A percentile compares a stretch with the other conserved stretches of the same genome.
Evolutionary conservation across 1,140 invertebrate species (phyloP).

Genomic region (Cydia pomonella): DNA sequence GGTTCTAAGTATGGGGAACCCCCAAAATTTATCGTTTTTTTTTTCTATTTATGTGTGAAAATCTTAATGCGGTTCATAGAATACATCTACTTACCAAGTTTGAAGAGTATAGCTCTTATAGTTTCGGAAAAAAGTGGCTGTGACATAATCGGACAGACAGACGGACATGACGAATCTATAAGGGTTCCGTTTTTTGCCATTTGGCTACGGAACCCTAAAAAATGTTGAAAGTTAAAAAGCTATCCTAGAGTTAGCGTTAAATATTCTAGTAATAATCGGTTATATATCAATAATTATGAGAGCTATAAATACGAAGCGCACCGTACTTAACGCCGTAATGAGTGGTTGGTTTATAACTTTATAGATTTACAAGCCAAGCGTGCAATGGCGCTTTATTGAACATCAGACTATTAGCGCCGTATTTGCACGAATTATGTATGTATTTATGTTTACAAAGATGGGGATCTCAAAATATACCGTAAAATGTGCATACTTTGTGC

Average conservation of each 20-base stretch:
- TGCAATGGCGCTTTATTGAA: not conserved
- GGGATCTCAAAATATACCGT: not conserved
- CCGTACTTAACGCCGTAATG: not conserved
- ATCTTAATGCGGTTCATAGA: too few relatives aligned
- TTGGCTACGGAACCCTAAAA: too few relatives aligned
- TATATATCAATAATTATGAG: slow-evolving; percentile 12
- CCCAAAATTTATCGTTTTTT: too few relatives aligned
- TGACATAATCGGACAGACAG: too few relatives aligned
- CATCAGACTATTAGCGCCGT: not conserved
- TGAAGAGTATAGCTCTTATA: too few relatives aligned
- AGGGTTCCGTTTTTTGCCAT: too few relatives aligned
- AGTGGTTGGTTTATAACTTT: not conserved
- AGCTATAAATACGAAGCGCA: not conserved
- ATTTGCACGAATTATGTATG: not conserved
- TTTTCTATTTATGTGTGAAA: too few relatives aligned
- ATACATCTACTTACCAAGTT: too few relatives aligned
- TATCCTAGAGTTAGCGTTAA: not conserved
- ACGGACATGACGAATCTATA: too few relatives aligned
- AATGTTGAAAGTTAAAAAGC: not conserved
- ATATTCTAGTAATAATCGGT: not conserved
- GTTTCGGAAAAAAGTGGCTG: too few relatives aligned
- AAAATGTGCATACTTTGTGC: too few relatives aligned
- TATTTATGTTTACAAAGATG: not conserved
- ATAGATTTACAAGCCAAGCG: not conserved
- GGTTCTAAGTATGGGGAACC: too few relatives aligned